A percentile compares a stretch with the other conserved stretches of the same genome.
Conservation (phyloP, 2,888 invertebrate species). For the Cryptus armator region DNA sequence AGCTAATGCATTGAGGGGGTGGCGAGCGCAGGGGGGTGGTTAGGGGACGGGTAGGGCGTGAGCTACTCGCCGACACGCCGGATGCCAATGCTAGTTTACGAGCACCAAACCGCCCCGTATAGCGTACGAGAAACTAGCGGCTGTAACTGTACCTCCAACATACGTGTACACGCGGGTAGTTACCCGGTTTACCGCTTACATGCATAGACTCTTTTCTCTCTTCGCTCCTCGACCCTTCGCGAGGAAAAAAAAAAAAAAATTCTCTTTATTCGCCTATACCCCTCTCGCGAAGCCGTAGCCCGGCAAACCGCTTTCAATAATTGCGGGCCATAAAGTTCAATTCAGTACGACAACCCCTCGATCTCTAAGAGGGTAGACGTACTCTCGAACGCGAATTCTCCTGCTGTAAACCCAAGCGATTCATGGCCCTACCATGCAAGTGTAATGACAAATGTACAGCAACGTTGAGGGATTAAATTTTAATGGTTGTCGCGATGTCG, state of each 20-base stretch:
- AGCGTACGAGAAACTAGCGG: slow-evolving; percentile 21
- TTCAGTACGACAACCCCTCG: slow-evolving; percentile 54
- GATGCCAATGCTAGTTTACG: slow-evolving; percentile 73
- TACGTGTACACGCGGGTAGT: slow-evolving; percentile 8
- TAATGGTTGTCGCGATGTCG: too few relatives aligned
- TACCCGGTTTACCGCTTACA: slow-evolving; percentile 1
- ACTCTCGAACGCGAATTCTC: slow-evolving; percentile 38
- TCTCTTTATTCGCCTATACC: slow-evolving; percentile 62
- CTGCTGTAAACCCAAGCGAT: slow-evolving; percentile 30
- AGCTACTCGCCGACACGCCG: slow-evolving; percentile 31
- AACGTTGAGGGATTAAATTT: not conserved
- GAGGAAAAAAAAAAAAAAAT: slow-evolving; percentile 68
- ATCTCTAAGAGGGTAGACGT: slow-evolving; percentile 1
- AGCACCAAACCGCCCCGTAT: slow-evolving; percentile 52
- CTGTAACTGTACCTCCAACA: not conserved
- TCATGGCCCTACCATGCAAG: slow-evolving; percentile 14
- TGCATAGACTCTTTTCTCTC: slow-evolving; percentile 25
- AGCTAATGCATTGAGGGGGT: slow-evolving; percentile 80
- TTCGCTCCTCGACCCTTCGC: slow-evolving; percentile 27
- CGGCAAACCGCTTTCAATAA: slow-evolving; percentile 74
- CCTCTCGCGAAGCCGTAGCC: slow-evolving; percentile 36
- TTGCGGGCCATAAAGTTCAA: slow-evolving; percentile 77
- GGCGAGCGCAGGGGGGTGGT: too few relatives aligned
- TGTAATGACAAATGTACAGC: not conserved
- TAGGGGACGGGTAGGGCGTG: slow-evolving; percentile 59